phyloP scores from a whole-genome alignment of 2,113 vertebrate species.

The Stomatorhinus ivindoensis region DNA sequence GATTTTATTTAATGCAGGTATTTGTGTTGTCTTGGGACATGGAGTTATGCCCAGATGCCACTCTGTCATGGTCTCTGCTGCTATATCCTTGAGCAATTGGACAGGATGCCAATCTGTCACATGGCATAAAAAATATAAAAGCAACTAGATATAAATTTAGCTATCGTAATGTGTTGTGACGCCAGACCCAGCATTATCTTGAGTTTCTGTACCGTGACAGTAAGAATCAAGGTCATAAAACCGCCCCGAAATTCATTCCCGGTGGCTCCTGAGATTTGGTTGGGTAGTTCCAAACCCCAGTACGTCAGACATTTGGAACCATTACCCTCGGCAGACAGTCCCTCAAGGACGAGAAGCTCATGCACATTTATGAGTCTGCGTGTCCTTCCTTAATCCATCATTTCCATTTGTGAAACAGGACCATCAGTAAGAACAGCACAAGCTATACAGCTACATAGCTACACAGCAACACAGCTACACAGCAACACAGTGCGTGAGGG shows the following conservation, averaged over 20 bases:
- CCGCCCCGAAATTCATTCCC: neutral
- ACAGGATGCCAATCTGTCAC: neutral
- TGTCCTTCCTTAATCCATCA: neutral
- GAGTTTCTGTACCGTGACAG: neutral
- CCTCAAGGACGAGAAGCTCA: neutral
- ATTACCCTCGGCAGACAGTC: neutral
- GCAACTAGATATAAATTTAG: neutral
- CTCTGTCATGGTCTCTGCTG: neutral
- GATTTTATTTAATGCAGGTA: neutral
- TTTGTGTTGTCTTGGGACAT: neutral
- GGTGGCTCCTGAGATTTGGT: neutral
- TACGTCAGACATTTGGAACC: neutral
- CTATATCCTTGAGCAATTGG: neutral
- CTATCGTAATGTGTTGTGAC: neutral
- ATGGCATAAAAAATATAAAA: neutral
- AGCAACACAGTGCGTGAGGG: too few relatives aligned
- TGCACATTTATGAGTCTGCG: slow-evolving; percentile 1
- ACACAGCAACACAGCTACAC: too few relatives aligned
- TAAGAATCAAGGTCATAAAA: neutral
- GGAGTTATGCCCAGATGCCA: neutral
- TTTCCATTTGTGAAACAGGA: neutral
- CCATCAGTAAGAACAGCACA: neutral
- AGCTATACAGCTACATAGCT: too few relatives aligned
- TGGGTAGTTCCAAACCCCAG: neutral
- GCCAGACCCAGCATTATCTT: neutral